Conservation (phyloP, 2,888 invertebrate genomes). For the Teleogryllus oceanicus region DNA sequence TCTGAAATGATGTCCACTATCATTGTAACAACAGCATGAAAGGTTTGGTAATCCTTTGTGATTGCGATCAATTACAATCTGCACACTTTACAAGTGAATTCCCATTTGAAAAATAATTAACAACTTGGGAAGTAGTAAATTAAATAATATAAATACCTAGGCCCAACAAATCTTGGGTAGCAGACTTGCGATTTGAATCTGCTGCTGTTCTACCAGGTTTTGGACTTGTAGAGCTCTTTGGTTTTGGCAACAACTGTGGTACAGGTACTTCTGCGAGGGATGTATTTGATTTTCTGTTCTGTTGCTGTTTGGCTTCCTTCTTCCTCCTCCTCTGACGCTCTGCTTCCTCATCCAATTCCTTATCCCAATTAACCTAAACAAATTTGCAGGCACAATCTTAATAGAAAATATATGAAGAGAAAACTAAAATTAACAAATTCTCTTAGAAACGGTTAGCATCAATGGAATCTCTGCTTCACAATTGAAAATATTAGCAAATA, state of each 20-base stretch:
- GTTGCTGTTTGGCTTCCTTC: conserved; percentile 58
- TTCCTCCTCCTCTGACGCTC: conserved; percentile 80
- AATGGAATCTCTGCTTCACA: too few species aligned
- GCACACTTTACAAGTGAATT: too few species aligned
- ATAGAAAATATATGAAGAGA: not conserved
- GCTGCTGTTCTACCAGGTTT: conserved; percentile 46
- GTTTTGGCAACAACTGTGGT: conserved; percentile 60
- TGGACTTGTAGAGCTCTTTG: conserved; percentile 54
- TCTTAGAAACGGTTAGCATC: not conserved
- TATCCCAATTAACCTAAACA: conserved; percentile 63
- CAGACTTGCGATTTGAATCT: conserved; percentile 43
- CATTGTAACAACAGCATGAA: too few species aligned
- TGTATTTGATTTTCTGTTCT: conserved; percentile 38
- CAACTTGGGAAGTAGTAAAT: not conserved
- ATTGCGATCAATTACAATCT: too few species aligned
- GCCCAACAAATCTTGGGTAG: conserved; percentile 53
- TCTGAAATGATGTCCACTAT: conserved; percentile 29
- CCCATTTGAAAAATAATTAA: too few species aligned
- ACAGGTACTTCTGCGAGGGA: conserved; percentile 50
- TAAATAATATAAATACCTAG: conserved; percentile 45
- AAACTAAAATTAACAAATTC: not conserved
- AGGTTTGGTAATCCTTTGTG: too few species aligned
- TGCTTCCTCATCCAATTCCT: conserved; percentile 82
- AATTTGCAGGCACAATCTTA: not conserved
- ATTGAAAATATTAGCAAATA: too few species aligned